Percentiles rank a stretch among this genome's conserved stretches.
phyloP scores from a whole-genome alignment of 2,888 invertebrate genomes.

The Trissolcus brochymenae region DNA sequence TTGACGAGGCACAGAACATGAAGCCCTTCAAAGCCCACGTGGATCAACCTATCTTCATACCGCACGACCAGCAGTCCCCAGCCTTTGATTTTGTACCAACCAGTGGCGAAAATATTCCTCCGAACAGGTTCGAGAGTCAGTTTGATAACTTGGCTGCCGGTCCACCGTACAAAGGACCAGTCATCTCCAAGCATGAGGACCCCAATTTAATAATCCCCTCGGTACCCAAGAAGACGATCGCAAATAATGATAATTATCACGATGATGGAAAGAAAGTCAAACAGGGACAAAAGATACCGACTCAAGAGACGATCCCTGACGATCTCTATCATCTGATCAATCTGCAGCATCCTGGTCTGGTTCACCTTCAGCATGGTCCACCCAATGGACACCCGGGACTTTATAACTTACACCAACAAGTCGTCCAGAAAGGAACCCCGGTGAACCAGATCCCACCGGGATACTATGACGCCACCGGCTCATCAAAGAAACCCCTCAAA shows the following conservation, averaged over 20 bases:
- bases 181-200: constrained; percentile 60
- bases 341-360: constrained; percentile 70
- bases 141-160: constrained; percentile 65
- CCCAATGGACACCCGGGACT: constrained; percentile 67
- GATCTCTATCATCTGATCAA: constrained; percentile 71
- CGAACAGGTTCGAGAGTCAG: constrained; percentile 61
- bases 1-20: constrained; percentile 56
- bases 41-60: constrained; percentile 69
- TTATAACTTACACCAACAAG: constrained; percentile 70
- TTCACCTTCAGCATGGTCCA: constrained; percentile 66
- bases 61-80: constrained; percentile 60
- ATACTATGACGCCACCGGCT: constrained; percentile 63
- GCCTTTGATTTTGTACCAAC: constrained; percentile 62
- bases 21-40: constrained; percentile 17
- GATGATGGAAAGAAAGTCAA: constrained; percentile 62
- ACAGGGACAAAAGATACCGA: constrained; percentile 59
- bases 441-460: constrained; percentile 61
- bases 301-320: constrained; percentile 65
- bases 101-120: constrained; percentile 66
- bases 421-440: constrained; percentile 62
- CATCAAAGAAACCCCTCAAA: constrained; percentile 67
- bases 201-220: constrained; percentile 66
- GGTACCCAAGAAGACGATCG: constrained; percentile 64
- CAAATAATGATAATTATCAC: constrained; percentile 43
- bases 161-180: constrained; percentile 64